These are phyloP conservation scores for Patella caerulea DNA, from an alignment of 2,888 invertebrate genomes.

Conservation along the genomic window DNA sequence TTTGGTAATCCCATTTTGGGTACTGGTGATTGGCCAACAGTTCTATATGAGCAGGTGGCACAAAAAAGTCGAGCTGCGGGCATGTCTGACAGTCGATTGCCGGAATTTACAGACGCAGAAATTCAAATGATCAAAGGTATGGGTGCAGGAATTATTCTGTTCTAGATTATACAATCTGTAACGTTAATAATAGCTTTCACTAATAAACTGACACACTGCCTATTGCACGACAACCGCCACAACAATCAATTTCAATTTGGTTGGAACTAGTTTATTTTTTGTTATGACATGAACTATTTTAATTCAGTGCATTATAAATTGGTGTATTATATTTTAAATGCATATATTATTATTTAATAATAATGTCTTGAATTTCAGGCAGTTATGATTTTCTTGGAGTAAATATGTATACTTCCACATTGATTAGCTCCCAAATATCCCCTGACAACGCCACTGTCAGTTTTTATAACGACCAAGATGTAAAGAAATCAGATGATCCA, in stretches of 20 bases:
- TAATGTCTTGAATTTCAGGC: constrained; percentile 59
- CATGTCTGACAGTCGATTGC: constrained; percentile 55
- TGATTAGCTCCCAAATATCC: constrained; percentile 33
- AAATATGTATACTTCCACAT: constrained; percentile 78
- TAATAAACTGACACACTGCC: too few species aligned
- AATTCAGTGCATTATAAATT: too few species aligned
- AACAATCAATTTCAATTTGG: too few species aligned
- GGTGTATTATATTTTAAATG: too few species aligned
- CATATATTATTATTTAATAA: too few species aligned
- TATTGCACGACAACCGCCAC: too few species aligned
- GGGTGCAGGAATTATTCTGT: too few species aligned
- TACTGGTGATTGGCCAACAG: constrained; percentile 74
- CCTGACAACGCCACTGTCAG: constrained; percentile 37
- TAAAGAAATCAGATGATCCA: neutral
- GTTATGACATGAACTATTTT: too few species aligned
- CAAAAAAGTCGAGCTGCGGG: constrained; percentile 53
- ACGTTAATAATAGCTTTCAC: too few species aligned
- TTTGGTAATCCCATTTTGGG: constrained; percentile 64
- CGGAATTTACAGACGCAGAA: constrained; percentile 64
- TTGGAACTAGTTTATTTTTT: too few species aligned
- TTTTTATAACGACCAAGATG: constrained; percentile 51
- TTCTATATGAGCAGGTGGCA: constrained; percentile 49
- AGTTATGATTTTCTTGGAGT: constrained; percentile 82
- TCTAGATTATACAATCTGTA: too few species aligned
- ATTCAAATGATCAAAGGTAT: constrained; percentile 59